Evolutionary conservation across 37 sponge, comb jelly and placozoan genomes (phyloP).

Genomic region (Ephydatia muelleri): DNA sequence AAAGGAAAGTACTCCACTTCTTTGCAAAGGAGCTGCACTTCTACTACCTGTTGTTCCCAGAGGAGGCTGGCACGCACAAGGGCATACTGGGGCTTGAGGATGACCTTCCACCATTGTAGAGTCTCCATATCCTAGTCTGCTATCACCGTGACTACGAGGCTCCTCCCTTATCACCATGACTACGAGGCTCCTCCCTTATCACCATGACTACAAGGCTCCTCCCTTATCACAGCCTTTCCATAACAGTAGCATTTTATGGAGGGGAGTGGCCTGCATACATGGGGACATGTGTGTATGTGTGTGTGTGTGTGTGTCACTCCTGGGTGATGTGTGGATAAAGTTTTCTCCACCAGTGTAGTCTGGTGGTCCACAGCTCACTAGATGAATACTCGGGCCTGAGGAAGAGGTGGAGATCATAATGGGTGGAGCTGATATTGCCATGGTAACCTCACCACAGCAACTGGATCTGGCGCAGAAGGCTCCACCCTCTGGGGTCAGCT

Average conservation of each 20-base stretch:
- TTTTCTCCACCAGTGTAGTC: constrained; percentile 9
- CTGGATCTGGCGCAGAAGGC: constrained; percentile 1
- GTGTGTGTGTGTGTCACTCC: no score
- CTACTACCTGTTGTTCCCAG: constrained; percentile 48
- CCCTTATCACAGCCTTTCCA: no score
- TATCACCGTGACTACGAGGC: no score
- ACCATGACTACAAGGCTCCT: no score
- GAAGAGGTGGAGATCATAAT: background rate
- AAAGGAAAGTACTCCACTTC: background rate
- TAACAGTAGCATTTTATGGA: no score
- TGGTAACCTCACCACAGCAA: constrained; percentile 17
- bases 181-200: no score
- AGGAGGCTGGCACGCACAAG: constrained; percentile 47
- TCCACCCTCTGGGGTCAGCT: constrained; percentile 5
- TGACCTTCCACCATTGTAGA: constrained; percentile 5
- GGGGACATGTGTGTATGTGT: no score
- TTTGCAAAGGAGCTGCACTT: constrained; percentile 36
- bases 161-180: no score
- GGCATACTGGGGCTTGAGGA: constrained; percentile 20
- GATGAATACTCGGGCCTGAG: constrained; percentile 6
- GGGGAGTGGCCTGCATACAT: no score
- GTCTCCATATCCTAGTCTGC: no score
- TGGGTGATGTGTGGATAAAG: background rate
- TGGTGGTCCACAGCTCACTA: constrained; percentile 31
- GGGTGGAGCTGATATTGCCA: background rate